A percentile compares a stretch with the other conserved stretches of the same genome.
phyloP scores from a whole-genome alignment of 1,140 invertebrate genomes.

The Drosophila kikkawai region DNA sequence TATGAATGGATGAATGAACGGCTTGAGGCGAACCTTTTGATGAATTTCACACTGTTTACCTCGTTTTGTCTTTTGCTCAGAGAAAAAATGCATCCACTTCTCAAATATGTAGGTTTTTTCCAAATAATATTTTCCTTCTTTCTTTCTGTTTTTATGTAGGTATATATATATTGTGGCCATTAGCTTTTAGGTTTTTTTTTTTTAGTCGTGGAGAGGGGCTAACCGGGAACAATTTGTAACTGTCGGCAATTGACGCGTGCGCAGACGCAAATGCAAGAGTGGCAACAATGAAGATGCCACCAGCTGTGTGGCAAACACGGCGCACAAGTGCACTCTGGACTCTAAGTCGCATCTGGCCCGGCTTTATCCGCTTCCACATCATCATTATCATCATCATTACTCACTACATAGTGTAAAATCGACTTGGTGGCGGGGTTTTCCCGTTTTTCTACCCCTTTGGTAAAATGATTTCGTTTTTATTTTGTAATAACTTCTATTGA shows the following conservation, averaged over 20 bases:
- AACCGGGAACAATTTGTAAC: slow-evolving; percentile 70
- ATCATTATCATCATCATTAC: slow-evolving; percentile 48
- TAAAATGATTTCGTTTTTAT: too few species aligned
- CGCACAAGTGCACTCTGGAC: slow-evolving; percentile 46
- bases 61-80: slow-evolving; percentile 26
- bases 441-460: not conserved
- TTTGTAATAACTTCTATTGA: not conserved
- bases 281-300: slow-evolving; percentile 46
- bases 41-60: slow-evolving; percentile 31
- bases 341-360: slow-evolving; percentile 41
- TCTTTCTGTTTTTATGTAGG: slow-evolving; percentile 3
- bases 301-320: slow-evolving; percentile 49
- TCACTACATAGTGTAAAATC: slow-evolving; percentile 30
- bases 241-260: slow-evolving; percentile 73
- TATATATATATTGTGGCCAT: slow-evolving; percentile 50
- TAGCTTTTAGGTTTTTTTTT: slow-evolving; percentile 34
- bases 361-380: slow-evolving; percentile 35
- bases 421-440: slow-evolving; percentile 8
- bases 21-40: slow-evolving; percentile 34
- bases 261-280: slow-evolving; percentile 53
- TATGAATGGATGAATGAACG: slow-evolving; percentile 64
- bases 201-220: slow-evolving; percentile 33
- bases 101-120: slow-evolving; percentile 16
- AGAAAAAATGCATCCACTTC: slow-evolving; percentile 41
- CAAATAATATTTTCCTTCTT: slow-evolving; percentile 25